Base-by-base conservation (phyloP, 1,140 invertebrate species). In the Aphaenogaster rudis region DNA sequence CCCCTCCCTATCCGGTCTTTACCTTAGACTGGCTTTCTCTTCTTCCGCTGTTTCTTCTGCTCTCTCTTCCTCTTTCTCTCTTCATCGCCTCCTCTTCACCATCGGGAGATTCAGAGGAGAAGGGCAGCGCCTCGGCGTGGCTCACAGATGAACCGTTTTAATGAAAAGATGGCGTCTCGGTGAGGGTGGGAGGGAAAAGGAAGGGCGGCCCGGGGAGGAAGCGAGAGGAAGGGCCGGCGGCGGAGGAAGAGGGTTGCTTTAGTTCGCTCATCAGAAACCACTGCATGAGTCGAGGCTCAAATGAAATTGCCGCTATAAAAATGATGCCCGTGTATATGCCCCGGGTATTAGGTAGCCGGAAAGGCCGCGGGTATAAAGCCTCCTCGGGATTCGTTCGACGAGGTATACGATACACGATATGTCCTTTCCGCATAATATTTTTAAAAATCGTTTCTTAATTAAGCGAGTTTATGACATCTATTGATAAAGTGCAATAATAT, bases 301-400 rank as follows among this genome's bases (percentile, higher is more conserved):
- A 94, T 95, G 94, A 95, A 95, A 94, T 95, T 95, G 94, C 94
- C 89, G 92, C 94, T 94, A 94, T 94, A 95, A 95, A 95, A 95
- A 94, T 95, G 93, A 94, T 94, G 92, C 88, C 91, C 88, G 94
- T 94, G 94, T 94, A 94, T 94, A 93, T 93, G 92, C 90, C 88
- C 86, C 77, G 90, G 91, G 93, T 94, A 94, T 94, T 94, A 93
- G 92, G 84, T 94, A 92, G 71, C 87, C 86, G 80, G 86, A 61
- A 72, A 85, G 78, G 33, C 82, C 74, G 84, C 85, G 86, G n/a
- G 50, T 84, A 54, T 88, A 79, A 86, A 81, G 74, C 79, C 88
- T 81, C 80, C 48, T 89, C 59, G 54, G 86, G 80, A 90, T 88
- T 85, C 89, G 61, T 54, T 59, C 61, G 17, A 63, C 63, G 61